These are phyloP conservation scores for Halictus quadricinctus DNA, from an alignment of 2,888 invertebrate genomes.

Conservation along the genomic window DNA sequence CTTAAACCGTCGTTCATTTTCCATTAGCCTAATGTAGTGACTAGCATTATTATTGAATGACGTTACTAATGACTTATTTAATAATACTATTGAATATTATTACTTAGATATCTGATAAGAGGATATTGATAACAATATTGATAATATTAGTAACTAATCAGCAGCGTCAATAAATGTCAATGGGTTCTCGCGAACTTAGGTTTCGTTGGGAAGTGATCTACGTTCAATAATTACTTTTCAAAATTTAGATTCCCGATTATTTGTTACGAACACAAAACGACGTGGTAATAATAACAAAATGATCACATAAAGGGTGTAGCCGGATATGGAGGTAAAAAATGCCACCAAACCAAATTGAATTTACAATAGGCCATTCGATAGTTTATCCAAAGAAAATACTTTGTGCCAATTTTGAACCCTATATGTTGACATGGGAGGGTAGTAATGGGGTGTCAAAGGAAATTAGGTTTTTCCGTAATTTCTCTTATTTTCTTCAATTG, in stretches of 20 bases:
- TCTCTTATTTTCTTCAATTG: too few species aligned
- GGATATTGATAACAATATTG: neutral
- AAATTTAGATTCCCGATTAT: neutral
- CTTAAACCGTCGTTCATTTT: neutral
- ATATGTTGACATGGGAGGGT: too few species aligned
- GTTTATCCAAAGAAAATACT: too few species aligned
- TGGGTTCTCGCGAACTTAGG: neutral
- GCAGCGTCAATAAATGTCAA: neutral
- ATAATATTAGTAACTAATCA: neutral
- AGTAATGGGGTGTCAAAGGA: too few species aligned
- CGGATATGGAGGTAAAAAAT: too few species aligned
- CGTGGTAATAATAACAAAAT: too few species aligned
- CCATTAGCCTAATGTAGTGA: neutral
- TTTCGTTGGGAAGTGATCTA: neutral
- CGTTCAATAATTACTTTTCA: neutral
- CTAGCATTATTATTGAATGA: neutral
- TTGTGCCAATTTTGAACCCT: too few species aligned
- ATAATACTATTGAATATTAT: constrained; percentile 7
- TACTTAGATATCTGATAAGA: neutral
- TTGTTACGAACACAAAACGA: neutral
- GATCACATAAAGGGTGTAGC: too few species aligned
- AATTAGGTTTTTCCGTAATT: too few species aligned
- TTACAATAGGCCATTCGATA: too few species aligned
- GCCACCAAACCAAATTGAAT: neutral
- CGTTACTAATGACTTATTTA: constrained; percentile 5